Evolutionary conservation across 2,888 invertebrate species (phyloP), one percentile per base, ranked within the genome.

Genomic region (Drosophila falleni): DNA sequence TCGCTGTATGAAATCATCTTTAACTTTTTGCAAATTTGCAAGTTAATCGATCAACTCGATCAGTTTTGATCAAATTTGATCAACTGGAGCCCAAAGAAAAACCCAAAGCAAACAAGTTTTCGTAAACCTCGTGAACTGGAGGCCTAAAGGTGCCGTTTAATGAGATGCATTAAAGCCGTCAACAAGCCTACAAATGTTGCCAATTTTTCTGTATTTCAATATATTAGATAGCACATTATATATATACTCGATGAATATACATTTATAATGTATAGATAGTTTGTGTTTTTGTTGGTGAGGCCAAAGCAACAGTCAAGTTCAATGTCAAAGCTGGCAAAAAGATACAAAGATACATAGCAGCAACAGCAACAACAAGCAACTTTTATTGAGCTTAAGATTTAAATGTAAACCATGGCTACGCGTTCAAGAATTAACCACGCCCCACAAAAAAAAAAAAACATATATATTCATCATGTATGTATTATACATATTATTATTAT

Each of bases 301-400:
- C 61, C 73, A 69, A 49, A 51, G 55, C 58, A 53, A 56, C 74
- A 83, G 80, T 87, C 88, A 88, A 88, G 88, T 88, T 88, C 88
- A 88, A 89, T 87, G 88, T 61, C 87, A 81, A 67, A 62, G 53
- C 54, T 74, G 71, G 39, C 51, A 68, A 72, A 80, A 67, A 37
- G 15, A 33, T 19, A 67, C 13, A 46, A 37, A 37, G 16, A 54
- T 47, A 37, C n/a, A 47, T 47, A 19, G 11, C 19, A 42, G 11
- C 42, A 42, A 42, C 39, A 42, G 2, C 39, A 39, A 15, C 41
- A n/a, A n/a, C 33, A 31, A n/a, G 37, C 33, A 61, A 54, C 58
- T 67, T 55, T 66, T 74, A 66, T 76, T 56, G 44, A 31, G 60
- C 46, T 64, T 50, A 49, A 60, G 62, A 26, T 50, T 50, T 37